These are phyloP conservation scores for Reticulitermes lucifugus DNA, from an alignment of 2,888 invertebrate genomes.

Conservation along the genomic window DNA sequence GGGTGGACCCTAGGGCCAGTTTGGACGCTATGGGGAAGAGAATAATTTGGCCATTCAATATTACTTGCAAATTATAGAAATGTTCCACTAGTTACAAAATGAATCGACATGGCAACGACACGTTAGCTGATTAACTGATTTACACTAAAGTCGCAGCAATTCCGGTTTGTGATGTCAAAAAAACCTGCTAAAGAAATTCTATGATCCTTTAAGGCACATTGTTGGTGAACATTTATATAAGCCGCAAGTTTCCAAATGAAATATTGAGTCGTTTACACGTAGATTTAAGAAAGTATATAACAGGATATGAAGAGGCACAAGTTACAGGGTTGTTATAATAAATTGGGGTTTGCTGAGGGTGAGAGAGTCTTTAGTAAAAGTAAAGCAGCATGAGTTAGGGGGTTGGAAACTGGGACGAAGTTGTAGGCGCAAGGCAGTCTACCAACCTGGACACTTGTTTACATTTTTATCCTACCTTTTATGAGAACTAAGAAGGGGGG, in stretches of 20 bases:
- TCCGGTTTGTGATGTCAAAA: background rate
- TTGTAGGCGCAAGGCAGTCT: conserved; percentile 50
- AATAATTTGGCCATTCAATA: no score
- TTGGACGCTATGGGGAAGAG: no score
- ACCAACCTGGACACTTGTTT: conserved; percentile 45
- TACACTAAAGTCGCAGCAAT: background rate
- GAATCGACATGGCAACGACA: no score
- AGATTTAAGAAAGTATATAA: conserved; percentile 39
- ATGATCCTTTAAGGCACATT: background rate
- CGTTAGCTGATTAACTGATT: no score
- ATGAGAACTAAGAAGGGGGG: conserved; percentile 1
- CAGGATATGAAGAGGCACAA: conserved; percentile 44
- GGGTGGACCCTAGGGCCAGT: no score
- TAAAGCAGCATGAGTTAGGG: background rate
- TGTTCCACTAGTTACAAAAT: no score
- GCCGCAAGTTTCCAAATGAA: conserved; percentile 21
- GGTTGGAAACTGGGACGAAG: background rate
- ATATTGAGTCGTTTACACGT: conserved; percentile 43
- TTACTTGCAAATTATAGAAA: no score
- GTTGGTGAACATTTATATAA: conserved; percentile 17
- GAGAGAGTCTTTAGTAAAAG: conserved; percentile 5
- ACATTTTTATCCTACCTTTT: conserved; percentile 46
- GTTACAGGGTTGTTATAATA: conserved; percentile 33
- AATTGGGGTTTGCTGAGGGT: conserved; percentile 23
- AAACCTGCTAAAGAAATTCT: background rate